phyloP scores from a whole-genome alignment of 1,140 invertebrate genomes.

The Pogonomyrmex californicus region DNA sequence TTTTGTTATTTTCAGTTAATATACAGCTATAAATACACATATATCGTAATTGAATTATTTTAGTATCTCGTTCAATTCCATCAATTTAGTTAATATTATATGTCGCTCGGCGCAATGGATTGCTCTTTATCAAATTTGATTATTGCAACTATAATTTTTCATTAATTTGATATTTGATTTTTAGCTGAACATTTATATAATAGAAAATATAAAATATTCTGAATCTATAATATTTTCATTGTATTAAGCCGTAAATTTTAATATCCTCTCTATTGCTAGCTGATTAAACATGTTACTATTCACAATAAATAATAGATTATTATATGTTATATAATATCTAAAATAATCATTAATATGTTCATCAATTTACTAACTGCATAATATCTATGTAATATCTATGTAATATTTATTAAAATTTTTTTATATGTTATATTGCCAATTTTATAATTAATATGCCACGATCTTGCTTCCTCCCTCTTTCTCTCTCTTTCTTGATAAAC shows the following conservation, averaged over 20 bases:
- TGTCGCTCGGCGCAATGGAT: too few species aligned
- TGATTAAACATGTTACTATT: background rate
- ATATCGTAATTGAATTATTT: conserved; percentile 28
- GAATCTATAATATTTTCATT: background rate
- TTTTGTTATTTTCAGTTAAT: conserved; percentile 8
- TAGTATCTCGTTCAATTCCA: background rate
- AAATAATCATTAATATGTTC: background rate
- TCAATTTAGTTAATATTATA: conserved; percentile 21
- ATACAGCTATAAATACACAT: background rate
- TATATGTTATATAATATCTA: background rate
- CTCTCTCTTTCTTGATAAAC: conserved; percentile 1
- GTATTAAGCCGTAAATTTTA: background rate
- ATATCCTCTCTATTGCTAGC: background rate
- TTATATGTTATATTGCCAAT: background rate
- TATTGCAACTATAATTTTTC: conserved; percentile 3
- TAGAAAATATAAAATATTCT: background rate
- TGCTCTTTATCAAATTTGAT: background rate
- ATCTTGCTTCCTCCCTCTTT: too few species aligned
- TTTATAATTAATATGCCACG: background rate
- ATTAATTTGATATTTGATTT: conserved; percentile 1
- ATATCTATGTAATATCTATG: background rate
- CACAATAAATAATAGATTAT: background rate
- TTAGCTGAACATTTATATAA: conserved; percentile 6
- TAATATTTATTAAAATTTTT: background rate
- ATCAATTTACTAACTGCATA: background rate